phyloP scores from a whole-genome alignment of 2,888 invertebrate species.

The Epirrhoe tristata region DNA sequence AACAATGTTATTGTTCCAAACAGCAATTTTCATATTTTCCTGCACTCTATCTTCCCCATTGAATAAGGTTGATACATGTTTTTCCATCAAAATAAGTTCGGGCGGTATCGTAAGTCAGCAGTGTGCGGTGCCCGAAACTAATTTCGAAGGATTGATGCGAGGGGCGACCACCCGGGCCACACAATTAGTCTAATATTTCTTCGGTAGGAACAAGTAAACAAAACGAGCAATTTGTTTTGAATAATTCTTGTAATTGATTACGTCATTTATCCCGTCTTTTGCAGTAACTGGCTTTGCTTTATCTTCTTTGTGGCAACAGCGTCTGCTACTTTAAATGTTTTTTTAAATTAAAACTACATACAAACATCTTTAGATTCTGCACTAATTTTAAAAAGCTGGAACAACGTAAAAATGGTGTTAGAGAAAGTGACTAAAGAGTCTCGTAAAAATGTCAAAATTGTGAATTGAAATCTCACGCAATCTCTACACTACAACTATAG shows the following conservation, averaged over 20 bases:
- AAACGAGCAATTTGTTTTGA: constrained; percentile 38
- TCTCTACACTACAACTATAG: too few species aligned
- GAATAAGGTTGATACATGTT: constrained; percentile 46
- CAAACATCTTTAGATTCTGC: background rate
- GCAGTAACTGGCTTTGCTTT: constrained; percentile 25
- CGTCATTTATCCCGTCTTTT: constrained; percentile 40
- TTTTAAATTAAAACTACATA: background rate
- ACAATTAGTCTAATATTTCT: constrained; percentile 58
- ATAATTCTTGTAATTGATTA: constrained; percentile 40
- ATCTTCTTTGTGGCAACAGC: constrained; percentile 19
- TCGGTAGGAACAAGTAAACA: constrained; percentile 48
- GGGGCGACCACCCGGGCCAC: constrained; percentile 35
- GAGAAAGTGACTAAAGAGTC: too few species aligned
- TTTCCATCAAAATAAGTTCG: constrained; percentile 44
- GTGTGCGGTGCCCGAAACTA: constrained; percentile 51
- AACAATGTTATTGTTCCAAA: background rate
- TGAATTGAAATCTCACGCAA: background rate
- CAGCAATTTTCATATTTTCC: constrained; percentile 38
- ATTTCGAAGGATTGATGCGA: constrained; percentile 55
- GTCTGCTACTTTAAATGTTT: background rate
- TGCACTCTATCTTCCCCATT: constrained; percentile 23
- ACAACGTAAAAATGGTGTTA: too few species aligned
- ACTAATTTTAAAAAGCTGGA: background rate
- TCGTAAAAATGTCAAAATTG: too few species aligned
- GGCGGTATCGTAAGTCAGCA: constrained; percentile 35